These are phyloP conservation scores for Pycnomerus fuliginosus DNA, from an alignment of 2,888 invertebrate genomes.

Conservation along the genomic window DNA sequence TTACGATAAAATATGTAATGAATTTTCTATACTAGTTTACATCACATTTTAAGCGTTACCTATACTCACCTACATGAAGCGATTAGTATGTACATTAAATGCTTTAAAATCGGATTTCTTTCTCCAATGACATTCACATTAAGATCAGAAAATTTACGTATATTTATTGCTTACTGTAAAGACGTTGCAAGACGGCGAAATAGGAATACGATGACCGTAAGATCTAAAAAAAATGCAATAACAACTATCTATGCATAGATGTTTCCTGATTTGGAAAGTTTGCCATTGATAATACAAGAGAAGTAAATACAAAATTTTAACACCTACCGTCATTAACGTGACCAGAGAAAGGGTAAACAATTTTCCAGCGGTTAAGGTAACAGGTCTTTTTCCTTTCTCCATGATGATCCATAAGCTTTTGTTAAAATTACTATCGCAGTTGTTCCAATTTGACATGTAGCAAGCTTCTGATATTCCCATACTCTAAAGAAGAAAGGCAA, in stretches of 20 bases:
- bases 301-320: too few relatives aligned
- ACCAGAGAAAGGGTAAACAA: conserved; percentile 54
- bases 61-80: not conserved
- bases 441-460: conserved; percentile 49
- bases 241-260: not conserved
- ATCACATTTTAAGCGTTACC: too few relatives aligned
- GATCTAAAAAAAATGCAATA: conserved; percentile 25
- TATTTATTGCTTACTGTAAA: conserved; percentile 5
- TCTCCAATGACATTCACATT: not conserved
- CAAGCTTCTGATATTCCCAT: conserved; percentile 46
- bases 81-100: not conserved
- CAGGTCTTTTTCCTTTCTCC: conserved; percentile 53
- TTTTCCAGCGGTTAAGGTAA: conserved; percentile 52
- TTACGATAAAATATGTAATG: too few relatives aligned
- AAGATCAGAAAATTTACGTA: not conserved
- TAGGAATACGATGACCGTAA: conserved; percentile 35
- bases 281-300: too few relatives aligned
- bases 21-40: too few relatives aligned
- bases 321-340: conserved; percentile 48
- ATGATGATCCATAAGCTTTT: conserved; percentile 51
- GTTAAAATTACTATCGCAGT: conserved; percentile 45
- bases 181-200: conserved; percentile 29
- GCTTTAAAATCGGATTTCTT: not conserved
- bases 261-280: too few relatives aligned
- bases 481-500: conserved; percentile 46